phyloP scores from a whole-genome alignment of 2,113 vertebrate species.

The Oxyruncus cristatus region DNA sequence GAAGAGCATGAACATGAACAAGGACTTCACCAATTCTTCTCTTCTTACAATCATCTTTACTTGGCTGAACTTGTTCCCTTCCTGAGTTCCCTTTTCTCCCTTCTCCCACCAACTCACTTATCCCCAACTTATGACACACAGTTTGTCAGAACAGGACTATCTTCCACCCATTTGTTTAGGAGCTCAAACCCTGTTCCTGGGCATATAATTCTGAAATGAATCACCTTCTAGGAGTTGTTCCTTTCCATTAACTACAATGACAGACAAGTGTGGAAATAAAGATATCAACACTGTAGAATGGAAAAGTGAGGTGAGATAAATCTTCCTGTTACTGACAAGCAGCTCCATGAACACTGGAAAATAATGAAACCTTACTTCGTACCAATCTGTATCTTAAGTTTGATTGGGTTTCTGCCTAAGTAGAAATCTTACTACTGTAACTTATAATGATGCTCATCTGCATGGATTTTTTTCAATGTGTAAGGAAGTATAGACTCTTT shows the following conservation, averaged over 20 bases:
- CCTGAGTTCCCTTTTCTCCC: neutral
- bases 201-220: neutral
- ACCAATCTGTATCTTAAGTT: neutral
- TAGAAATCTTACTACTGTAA: neutral
- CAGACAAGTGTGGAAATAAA: neutral
- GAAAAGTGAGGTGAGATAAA: neutral
- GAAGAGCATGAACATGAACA: neutral
- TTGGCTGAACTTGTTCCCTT: neutral
- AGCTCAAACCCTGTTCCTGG: neutral
- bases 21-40: neutral
- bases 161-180: accelerated
- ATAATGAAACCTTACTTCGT: neutral
- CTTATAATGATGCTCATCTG: neutral
- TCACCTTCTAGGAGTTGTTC: neutral
- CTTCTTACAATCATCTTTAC: neutral
- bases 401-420: neutral
- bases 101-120: neutral
- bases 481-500: neutral
- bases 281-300: neutral
- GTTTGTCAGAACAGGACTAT: neutral
- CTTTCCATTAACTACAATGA: neutral
- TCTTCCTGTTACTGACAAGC: neutral
- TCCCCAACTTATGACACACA: neutral
- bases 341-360: neutral
- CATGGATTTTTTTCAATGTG: neutral